These are phyloP conservation scores for Pristionchus pacificus DNA, from an alignment of 1,140 invertebrate species.

Conservation along the genomic window DNA sequence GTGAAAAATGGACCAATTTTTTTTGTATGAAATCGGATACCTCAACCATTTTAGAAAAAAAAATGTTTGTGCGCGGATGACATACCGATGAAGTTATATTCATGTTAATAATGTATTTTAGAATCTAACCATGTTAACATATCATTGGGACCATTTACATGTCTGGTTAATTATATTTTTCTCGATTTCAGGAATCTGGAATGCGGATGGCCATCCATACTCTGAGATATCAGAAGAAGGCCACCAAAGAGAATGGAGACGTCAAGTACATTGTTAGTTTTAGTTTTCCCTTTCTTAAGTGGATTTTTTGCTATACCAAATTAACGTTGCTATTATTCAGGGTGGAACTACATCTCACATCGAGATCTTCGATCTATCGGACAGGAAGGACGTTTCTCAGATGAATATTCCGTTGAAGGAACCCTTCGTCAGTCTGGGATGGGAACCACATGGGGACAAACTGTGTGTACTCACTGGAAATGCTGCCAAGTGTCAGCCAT, in stretches of 20 bases:
- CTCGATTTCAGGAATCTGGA: constrained; percentile 70
- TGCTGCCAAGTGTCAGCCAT: constrained; percentile 44
- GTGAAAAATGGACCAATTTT: no score
- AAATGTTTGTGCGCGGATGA: no score
- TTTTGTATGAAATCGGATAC: no score
- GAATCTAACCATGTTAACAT: background rate
- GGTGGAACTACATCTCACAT: constrained; percentile 93
- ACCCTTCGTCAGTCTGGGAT: constrained; percentile 86
- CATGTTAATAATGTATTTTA: no score
- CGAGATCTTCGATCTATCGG: constrained; percentile 81
- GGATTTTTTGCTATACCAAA: constrained; percentile 21
- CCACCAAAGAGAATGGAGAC: constrained; percentile 68
- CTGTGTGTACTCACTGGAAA: constrained; percentile 52
- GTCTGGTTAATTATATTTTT: background rate
- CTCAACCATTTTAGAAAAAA: no score
- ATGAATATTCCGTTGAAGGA: constrained; percentile 71
- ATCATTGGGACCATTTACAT: background rate
- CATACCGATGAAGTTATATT: no score
- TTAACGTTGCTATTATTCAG: constrained; percentile 59
- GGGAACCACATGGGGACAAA: constrained; percentile 83
- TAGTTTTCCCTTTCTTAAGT: constrained; percentile 1
- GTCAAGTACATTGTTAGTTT: constrained; percentile 78
- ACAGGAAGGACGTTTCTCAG: constrained; percentile 92
- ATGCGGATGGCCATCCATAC: constrained; percentile 97
- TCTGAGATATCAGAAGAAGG: constrained; percentile 86